Evolutionary conservation across 2,797 vertebrate genomes (phyloP), one percentile per base, ranked within the genome.

Genomic region (Sciaenops ocellatus): DNA sequence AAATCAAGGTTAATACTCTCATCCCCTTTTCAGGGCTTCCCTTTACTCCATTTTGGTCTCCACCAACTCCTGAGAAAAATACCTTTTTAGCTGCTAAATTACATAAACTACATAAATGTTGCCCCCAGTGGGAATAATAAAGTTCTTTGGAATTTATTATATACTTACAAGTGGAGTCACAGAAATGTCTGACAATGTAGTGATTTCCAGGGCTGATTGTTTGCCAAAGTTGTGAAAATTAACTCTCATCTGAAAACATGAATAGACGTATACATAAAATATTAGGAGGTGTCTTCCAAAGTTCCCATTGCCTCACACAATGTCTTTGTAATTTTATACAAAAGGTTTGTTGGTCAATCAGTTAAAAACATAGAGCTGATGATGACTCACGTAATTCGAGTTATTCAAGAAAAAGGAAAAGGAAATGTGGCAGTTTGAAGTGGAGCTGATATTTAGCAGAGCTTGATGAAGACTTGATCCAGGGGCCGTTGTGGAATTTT

Each of bases 101-200:
- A 34, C 34, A 34, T 34, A 26, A 26, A 34, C 34, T 38, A 38
- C 34, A 38, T 38, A 38, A 38, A 38, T 9, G 34, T 38, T 38
- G 34, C 34, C 34, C 8, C 8, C 34, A 38, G 8, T 34, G 34
- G 34, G 34, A 34, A 34, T 8, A 34, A 34, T 34, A 34, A 34
- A 34, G 34, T 38, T 38, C 34, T 38, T 38, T 38, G 34, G 34
- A 9, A 38, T 38, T 2, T 38, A 9, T 38, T 38, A 44, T 15
- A n/a, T 20, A 50, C 48, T 50, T 50, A 50, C 48, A 50, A 13
- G 5, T 44, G 42, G 13, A 44, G 12, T 15, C 13, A 15, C 9
- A 18, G 5, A 3, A 38, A 38, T 38, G 7, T 3, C 17, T 9
- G 3, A 1, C 10, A 9, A 1, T 1, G 0, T 3, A n/a, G 18